Conservation (phyloP, 2,797 vertebrate genomes). For the Sebastes goodei region DNA sequence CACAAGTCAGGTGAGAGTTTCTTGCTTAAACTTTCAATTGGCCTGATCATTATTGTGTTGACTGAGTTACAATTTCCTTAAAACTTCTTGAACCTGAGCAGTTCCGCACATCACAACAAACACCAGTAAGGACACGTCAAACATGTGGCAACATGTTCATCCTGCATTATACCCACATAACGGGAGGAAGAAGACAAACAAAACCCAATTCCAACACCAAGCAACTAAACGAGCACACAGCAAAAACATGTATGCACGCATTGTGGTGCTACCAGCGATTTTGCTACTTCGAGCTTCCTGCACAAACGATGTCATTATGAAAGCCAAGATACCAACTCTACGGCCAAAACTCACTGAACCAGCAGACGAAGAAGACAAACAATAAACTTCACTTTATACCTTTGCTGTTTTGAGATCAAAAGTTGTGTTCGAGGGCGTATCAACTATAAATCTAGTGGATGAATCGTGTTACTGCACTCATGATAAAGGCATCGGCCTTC, state of each 20-base stretch:
- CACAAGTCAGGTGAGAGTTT: constrained; percentile 61
- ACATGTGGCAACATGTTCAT: neutral
- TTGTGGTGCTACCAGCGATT: too few species aligned
- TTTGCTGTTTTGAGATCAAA: neutral
- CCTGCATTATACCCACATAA: neutral
- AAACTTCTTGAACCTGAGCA: neutral
- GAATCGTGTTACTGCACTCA: neutral
- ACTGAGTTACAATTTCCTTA: neutral
- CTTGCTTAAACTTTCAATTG: neutral
- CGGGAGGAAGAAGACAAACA: neutral
- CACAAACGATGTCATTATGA: neutral
- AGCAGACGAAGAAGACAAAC: neutral
- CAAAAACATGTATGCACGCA: neutral
- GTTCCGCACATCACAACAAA: neutral
- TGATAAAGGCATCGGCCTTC: neutral
- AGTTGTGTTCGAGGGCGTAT: neutral
- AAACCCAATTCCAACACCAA: neutral
- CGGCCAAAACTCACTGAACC: neutral
- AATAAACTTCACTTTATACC: neutral
- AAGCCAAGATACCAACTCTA: neutral
- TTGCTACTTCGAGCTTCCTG: neutral
- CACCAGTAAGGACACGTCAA: neutral
- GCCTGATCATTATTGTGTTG: neutral
- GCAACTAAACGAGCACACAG: neutral
- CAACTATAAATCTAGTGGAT: neutral